These are phyloP conservation scores for Garra rufa DNA, from an alignment of 2,113 vertebrate genomes.

Conservation along the genomic window DNA sequence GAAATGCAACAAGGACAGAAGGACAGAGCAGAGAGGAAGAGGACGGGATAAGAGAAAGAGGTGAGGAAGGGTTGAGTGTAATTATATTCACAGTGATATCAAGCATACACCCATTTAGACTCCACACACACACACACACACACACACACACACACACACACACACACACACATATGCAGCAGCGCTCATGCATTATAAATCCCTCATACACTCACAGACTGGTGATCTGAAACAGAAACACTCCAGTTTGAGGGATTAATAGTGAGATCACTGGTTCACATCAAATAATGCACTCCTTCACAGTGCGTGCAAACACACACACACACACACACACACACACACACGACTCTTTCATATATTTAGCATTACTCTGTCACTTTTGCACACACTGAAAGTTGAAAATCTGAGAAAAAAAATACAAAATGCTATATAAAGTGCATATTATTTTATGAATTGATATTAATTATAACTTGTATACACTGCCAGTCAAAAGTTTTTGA, in stretches of 20 bases:
- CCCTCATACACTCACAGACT: slow-evolving; percentile 39
- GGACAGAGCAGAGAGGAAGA: neutral
- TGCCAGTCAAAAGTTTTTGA: no score
- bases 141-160: neutral
- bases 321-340: slow-evolving; percentile 49
- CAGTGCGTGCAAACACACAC: slow-evolving; percentile 49
- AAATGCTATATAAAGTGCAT: neutral
- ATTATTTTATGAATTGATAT: neutral
- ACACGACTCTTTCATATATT: slow-evolving; percentile 14
- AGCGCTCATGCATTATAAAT: slow-evolving; percentile 50
- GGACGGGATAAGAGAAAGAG: neutral
- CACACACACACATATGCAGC: slow-evolving; percentile 27
- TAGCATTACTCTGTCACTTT: neutral
- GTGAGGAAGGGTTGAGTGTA: slow-evolving; percentile 16
- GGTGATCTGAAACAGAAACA: slow-evolving; percentile 45
- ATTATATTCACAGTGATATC: slow-evolving; percentile 29
- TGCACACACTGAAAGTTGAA: neutral
- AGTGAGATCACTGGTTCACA: slow-evolving; percentile 48
- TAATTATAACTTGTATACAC: neutral
- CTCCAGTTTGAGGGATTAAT: slow-evolving; percentile 49
- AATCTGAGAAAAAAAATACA: neutral
- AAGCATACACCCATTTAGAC: neutral
- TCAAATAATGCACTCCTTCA: slow-evolving; percentile 42
- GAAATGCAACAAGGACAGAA: neutral
- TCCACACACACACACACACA: slow-evolving; percentile 17